A percentile compares a stretch with the other conserved stretches of the same genome.
Conservation (phyloP, 2,113 vertebrate genomes). For the Drymodes brunneopygia region DNA sequence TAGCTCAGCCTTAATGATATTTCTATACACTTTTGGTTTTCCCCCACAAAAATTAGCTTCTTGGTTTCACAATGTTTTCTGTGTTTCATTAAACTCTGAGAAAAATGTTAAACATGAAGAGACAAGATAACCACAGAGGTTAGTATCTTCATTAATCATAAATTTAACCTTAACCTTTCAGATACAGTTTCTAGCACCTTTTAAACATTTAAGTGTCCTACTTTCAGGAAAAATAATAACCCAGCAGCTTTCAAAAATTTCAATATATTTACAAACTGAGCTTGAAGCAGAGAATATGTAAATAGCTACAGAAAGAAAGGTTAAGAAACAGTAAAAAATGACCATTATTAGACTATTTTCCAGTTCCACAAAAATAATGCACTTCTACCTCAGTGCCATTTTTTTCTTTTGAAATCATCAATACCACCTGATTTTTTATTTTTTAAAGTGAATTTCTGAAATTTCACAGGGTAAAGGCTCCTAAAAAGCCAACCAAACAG, state of each 20-base stretch:
- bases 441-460: not conserved
- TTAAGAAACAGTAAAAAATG: not conserved
- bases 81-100: not conserved
- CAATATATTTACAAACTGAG: not conserved
- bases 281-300: not conserved
- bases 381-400: not conserved
- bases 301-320: not conserved
- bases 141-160: not conserved
- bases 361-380: not conserved
- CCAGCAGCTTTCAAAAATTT: not conserved
- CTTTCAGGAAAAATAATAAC: not conserved
- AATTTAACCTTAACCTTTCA: not conserved
- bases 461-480: not conserved
- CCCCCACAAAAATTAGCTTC: not conserved
- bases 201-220: not conserved
- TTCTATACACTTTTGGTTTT: not conserved
- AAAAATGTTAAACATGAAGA: not conserved
- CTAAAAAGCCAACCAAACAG: not conserved
- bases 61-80: not conserved
- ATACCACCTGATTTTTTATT: not conserved
- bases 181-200: not conserved
- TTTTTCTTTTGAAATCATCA: not conserved
- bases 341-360: not conserved
- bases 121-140: not conserved
- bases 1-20: not conserved